These are phyloP conservation scores for Lepus europaeus DNA, from an alignment of 2,113 vertebrate genomes.

Conservation along the genomic window DNA sequence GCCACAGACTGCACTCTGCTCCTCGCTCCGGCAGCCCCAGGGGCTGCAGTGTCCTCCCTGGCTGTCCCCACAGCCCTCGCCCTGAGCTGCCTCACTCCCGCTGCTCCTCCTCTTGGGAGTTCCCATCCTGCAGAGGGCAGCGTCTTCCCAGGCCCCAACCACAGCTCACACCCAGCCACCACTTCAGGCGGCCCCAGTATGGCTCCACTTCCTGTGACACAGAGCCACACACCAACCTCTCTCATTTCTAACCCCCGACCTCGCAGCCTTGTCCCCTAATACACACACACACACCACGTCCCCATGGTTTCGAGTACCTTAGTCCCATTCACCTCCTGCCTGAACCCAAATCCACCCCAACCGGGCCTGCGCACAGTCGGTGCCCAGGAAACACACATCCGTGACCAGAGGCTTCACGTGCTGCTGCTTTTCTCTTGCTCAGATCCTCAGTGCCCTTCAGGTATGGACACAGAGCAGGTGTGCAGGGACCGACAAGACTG, in stretches of 20 bases:
- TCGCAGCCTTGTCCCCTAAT: not conserved
- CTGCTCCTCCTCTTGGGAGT: not conserved
- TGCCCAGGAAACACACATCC: not conserved
- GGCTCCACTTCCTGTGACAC: not conserved
- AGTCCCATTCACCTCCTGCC: not conserved
- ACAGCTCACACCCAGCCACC: not conserved
- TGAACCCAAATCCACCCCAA: not conserved
- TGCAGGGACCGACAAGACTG: not conserved
- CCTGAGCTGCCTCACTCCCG: not conserved
- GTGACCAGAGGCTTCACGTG: not conserved
- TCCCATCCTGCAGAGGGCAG: not conserved
- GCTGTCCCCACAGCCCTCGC: not conserved
- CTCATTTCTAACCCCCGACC: not conserved
- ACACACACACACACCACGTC: not conserved
- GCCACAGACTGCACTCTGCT: not conserved
- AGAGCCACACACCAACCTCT: not conserved
- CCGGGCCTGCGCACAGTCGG: fast-evolving
- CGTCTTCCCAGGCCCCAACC: not conserved
- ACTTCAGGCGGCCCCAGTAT: fast-evolving
- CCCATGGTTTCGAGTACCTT: fast-evolving
- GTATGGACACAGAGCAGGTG: not conserved
- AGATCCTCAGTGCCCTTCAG: not conserved
- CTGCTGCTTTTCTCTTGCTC: not conserved
- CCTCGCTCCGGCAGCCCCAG: not conserved
- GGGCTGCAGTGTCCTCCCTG: not conserved